A percentile compares a stretch with the other conserved stretches of the same genome.
These are phyloP conservation scores for Ptilonorhynchus violaceus DNA, from an alignment of 2,113 vertebrate species.

Conservation along the genomic window DNA sequence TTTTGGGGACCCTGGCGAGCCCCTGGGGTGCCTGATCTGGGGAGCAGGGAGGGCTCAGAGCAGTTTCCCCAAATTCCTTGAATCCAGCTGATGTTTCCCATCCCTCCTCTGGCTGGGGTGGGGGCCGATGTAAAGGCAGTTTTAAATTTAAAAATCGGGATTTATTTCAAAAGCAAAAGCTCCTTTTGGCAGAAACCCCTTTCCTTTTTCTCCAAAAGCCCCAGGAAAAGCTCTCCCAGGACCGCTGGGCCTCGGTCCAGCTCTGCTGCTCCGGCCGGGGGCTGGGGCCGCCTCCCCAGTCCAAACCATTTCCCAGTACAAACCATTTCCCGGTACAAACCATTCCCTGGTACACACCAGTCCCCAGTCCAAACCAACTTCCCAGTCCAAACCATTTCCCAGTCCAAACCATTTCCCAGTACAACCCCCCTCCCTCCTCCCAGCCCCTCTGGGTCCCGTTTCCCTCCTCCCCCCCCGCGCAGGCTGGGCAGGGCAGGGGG, in stretches of 20 bases:
- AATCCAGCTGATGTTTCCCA: background rate
- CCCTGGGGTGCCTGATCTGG: background rate
- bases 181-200: background rate
- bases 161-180: background rate
- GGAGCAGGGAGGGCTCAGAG: background rate
- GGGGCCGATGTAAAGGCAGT: background rate
- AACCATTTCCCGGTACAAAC: background rate
- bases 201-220: background rate
- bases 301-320: background rate
- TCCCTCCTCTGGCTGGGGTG: background rate
- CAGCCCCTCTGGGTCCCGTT: background rate
- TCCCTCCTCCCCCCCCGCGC: no score
- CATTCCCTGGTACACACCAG: accelerated
- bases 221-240: background rate
- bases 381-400: background rate
- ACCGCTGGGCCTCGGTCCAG: background rate
- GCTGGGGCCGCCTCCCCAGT: background rate
- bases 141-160: background rate
- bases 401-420: background rate
- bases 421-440: background rate
- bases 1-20: background rate
- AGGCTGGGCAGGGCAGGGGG: background rate
- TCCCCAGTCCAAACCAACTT: background rate
- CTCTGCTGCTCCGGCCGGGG: background rate
- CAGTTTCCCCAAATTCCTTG: accelerated